These are phyloP conservation scores for Xenopus borealis DNA, from an alignment of 2,113 vertebrate genomes.

Conservation along the genomic window DNA sequence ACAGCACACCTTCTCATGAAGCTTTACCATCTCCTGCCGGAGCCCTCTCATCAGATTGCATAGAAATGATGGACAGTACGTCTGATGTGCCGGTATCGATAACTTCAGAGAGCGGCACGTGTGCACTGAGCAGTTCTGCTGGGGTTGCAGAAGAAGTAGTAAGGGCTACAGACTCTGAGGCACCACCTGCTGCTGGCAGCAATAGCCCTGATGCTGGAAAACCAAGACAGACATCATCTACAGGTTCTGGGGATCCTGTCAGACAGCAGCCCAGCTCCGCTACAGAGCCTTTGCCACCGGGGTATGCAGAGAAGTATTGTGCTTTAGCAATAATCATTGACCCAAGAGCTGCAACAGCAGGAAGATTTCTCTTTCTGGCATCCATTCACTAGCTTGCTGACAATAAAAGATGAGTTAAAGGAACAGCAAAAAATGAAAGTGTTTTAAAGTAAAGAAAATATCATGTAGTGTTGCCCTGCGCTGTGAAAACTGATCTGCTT, in stretches of 20 bases:
- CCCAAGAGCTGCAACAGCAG: no score
- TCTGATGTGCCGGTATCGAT: constrained; percentile 53
- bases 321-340: not conserved
- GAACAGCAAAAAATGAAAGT: no score
- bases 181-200: constrained; percentile 54
- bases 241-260: constrained; percentile 58
- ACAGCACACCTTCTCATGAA: constrained; percentile 48
- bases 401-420: no score
- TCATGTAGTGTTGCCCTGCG: no score
- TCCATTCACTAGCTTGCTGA: no score
- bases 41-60: constrained; percentile 54
- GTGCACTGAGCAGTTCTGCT: constrained; percentile 46
- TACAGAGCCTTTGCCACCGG: constrained; percentile 85
- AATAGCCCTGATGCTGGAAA: constrained; percentile 74
- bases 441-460: no score
- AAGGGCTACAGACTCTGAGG: constrained; percentile 55
- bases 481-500: no score
- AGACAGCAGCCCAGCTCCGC: constrained; percentile 69
- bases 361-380: no score
- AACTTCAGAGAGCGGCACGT: constrained; percentile 54
- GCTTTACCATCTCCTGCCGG: constrained; percentile 57
- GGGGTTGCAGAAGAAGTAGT: constrained; percentile 53
- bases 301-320: constrained; percentile 66
- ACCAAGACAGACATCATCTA: constrained; percentile 69
- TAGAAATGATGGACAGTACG: constrained; percentile 53